Base-by-base conservation (phyloP, 37 sponge, comb jelly and placozoan genomes). In the Spongia lamella region DNA sequence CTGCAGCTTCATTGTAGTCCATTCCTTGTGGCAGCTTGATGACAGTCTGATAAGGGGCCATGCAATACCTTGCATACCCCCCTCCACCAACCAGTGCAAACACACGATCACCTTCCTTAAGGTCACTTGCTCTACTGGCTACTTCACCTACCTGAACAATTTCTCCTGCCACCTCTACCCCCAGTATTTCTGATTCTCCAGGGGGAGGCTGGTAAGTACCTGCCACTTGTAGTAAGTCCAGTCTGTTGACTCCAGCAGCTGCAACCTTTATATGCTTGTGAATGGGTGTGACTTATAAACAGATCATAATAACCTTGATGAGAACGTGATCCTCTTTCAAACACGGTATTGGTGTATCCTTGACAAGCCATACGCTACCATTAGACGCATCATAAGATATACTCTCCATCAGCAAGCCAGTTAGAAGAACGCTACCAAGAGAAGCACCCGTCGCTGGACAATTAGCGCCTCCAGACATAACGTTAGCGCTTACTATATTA, bases 21-120 rank as follows among this genome's bases (percentile, higher is more conserved):
- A 90, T 49, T 30, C 78, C 84, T 0, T 75, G 38, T 38, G 92
- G 92, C 16, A 94, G 40, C 29, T 40, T 61, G 70, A 90, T 79
- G 17, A 86, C 85, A 51, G 84, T 79, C 53, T 94, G 84, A 63
- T 86, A 86, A 5, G 94, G 94, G 4, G 82, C 85, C 15, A 25
- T 29, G 56, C 91, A 90, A 43, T 60, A 94, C 89, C 94, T 91
- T 72, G 94, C 94, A 83, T 94, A 94, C 1, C 94, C 94, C 7
- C 94, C 94, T 19, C 94, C 94, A 20, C 91, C 94, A 49, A 94
- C 59, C 50, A 94, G 75, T 0, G 91, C 91, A 89, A 90, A 90
- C 30, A 94, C 94, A 24, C 56, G 9, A 50, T 94, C 88, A 39
- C 94, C 94, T 68, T 67, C 24, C 68, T 82, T 82, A 2, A 90